Conservation (phyloP, 2,797 vertebrate genomes). For the Enoplosus armatus region DNA sequence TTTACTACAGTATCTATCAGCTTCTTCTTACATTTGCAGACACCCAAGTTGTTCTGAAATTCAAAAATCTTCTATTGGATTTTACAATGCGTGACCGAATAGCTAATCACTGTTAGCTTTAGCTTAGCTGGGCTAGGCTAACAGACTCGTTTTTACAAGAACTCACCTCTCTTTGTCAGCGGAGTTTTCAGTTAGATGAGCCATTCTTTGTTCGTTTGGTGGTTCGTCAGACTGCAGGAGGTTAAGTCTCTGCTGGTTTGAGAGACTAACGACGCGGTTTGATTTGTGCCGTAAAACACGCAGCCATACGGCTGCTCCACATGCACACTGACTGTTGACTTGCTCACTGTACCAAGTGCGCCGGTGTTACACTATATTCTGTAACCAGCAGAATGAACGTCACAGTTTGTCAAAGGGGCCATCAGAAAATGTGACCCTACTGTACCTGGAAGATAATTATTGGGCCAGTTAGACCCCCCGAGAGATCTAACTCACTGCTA, state of each 20-base stretch:
- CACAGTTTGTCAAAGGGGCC: neutral
- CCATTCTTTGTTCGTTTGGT: constrained; percentile 63
- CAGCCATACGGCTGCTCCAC: constrained; percentile 11
- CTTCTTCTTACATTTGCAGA: rapidly evolving
- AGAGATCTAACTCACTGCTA: too few species aligned
- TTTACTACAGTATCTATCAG: rapidly evolving
- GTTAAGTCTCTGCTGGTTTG: rapidly evolving
- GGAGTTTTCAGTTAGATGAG: constrained; percentile 81
- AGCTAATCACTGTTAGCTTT: constrained; percentile 22
- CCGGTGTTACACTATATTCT: neutral
- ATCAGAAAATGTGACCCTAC: neutral
- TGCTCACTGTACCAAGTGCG: rapidly evolving
- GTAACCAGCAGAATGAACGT: too few species aligned
- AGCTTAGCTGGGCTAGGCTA: constrained; percentile 33
- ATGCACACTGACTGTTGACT: neutral
- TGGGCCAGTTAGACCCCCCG: neutral
- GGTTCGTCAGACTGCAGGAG: neutral
- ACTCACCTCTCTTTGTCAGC: constrained; percentile 83
- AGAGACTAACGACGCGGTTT: neutral
- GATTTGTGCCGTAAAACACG: constrained; percentile 3
- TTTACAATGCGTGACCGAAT: rapidly evolving
- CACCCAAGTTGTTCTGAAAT: neutral
- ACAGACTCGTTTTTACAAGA: neutral
- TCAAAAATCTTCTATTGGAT: rapidly evolving
- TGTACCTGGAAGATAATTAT: neutral